Percentiles rank a stretch among this genome's conserved stretches.
Conservation (phyloP, 1,140 invertebrate genomes). For the Carposina sasakii region DNA sequence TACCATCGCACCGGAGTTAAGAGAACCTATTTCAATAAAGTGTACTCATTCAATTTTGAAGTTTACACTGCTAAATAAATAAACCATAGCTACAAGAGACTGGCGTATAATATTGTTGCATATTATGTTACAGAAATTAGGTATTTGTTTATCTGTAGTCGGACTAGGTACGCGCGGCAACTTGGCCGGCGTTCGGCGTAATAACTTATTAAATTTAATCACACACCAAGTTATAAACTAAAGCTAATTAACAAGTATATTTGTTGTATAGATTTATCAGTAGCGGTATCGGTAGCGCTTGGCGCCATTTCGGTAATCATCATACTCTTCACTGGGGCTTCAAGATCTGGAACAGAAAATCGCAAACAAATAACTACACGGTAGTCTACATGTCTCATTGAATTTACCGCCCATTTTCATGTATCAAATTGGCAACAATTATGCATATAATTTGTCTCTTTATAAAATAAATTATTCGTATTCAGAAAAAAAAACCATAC, state of each 20-base stretch:
- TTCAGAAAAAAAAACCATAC: too few species aligned
- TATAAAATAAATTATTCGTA: too few species aligned
- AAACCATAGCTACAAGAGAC: constrained; percentile 61
- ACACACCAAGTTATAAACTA: constrained; percentile 67
- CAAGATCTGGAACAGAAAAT: constrained; percentile 53
- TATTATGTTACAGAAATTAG: constrained; percentile 60
- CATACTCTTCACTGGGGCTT: constrained; percentile 42
- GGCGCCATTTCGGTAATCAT: constrained; percentile 36
- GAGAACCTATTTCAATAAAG: constrained; percentile 48
- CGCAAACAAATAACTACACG: too few species aligned
- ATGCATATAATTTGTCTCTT: too few species aligned
- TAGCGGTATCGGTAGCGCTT: constrained; percentile 44
- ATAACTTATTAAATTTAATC: constrained; percentile 67
- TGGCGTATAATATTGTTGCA: constrained; percentile 53
- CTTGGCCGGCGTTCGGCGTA: constrained; percentile 52
- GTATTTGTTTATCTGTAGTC: constrained; percentile 61
- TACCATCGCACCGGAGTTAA: constrained; percentile 52
- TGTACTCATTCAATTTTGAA: constrained; percentile 52
- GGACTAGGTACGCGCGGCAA: constrained; percentile 63
- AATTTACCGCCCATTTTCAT: too few species aligned
- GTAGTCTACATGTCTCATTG: too few species aligned
- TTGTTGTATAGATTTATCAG: constrained; percentile 45
- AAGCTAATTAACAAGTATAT: constrained; percentile 64
- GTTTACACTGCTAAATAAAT: constrained; percentile 61
- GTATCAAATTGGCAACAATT: too few species aligned